phyloP scores from a whole-genome alignment of 2,113 vertebrate genomes.

The Cavia porcellus region DNA sequence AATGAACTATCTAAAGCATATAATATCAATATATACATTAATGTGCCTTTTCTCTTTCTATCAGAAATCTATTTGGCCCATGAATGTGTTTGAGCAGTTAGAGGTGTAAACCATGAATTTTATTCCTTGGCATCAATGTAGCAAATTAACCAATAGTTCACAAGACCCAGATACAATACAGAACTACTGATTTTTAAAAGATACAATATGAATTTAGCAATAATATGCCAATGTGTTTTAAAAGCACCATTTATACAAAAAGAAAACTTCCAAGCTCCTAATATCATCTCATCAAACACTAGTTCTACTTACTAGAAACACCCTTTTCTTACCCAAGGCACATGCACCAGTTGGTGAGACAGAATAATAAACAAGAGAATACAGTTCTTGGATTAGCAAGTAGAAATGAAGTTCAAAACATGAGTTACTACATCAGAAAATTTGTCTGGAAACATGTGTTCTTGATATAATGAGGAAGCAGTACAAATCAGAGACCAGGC shows the following conservation, averaged over 20 bases:
- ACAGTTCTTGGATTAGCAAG: slow-evolving; percentile 17
- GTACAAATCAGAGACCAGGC: background rate
- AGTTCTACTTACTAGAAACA: background rate
- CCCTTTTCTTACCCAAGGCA: slow-evolving; percentile 40
- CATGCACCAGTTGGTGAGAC: background rate
- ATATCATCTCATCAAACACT: background rate
- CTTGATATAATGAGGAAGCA: background rate
- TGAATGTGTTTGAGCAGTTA: background rate
- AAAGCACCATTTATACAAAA: slow-evolving; percentile 55
- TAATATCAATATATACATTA: background rate
- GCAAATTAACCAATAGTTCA: slow-evolving; percentile 39
- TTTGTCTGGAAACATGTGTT: slow-evolving; percentile 60
- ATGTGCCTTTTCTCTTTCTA: background rate
- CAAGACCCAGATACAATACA: slow-evolving; percentile 41
- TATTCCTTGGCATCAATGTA: slow-evolving; percentile 22
- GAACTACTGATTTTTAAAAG: background rate
- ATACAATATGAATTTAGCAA: background rate
- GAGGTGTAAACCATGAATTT: background rate
- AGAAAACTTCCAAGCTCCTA: slow-evolving; percentile 17
- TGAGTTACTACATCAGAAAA: background rate
- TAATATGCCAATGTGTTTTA: slow-evolving; percentile 25
- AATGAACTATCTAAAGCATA: background rate
- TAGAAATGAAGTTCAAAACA: slow-evolving; percentile 41
- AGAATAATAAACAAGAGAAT: slow-evolving; percentile 21
- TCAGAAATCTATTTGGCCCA: background rate